phyloP scores from a whole-genome alignment of 35 echinoderm and acorn worm genomes.

The Lytechinus pictus region DNA sequence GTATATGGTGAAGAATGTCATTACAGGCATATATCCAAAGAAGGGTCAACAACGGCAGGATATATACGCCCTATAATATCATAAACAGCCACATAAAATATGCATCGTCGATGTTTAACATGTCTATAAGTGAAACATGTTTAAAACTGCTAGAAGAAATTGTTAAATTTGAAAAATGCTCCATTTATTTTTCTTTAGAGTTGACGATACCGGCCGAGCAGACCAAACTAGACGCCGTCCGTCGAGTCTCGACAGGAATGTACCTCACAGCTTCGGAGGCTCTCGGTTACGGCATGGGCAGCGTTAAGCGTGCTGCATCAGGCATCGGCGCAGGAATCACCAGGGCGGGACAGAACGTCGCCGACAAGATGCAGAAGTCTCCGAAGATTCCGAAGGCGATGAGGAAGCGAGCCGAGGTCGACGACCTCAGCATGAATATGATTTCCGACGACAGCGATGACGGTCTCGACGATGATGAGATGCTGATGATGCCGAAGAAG shows the following conservation, averaged over 20 bases:
- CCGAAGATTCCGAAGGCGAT: constrained; percentile 40
- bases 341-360: constrained; percentile 35
- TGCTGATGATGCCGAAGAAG: background rate
- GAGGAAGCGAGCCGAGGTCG: constrained; percentile 34
- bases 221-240: background rate
- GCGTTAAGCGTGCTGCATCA: constrained; percentile 19
- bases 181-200: background rate
- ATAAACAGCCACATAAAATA: too few relatives aligned
- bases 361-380: constrained; percentile 44
- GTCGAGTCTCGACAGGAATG: background rate
- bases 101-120: too few relatives aligned
- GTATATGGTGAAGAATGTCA: too few relatives aligned
- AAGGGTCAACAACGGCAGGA: too few relatives aligned
- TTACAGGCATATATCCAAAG: too few relatives aligned
- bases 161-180: too few relatives aligned
- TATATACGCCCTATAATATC: too few relatives aligned
- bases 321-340: constrained; percentile 20
- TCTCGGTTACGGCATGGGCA: constrained; percentile 28
- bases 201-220: constrained; percentile 20
- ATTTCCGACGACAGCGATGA: constrained; percentile 24
- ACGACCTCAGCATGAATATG: background rate
- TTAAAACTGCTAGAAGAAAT: too few relatives aligned
- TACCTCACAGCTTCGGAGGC: constrained; percentile 27
- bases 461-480: background rate
- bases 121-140: too few relatives aligned